Evolutionary conservation across 2,797 vertebrate species (phyloP).

Genomic region (Neosilurus hyrtlii): DNA sequence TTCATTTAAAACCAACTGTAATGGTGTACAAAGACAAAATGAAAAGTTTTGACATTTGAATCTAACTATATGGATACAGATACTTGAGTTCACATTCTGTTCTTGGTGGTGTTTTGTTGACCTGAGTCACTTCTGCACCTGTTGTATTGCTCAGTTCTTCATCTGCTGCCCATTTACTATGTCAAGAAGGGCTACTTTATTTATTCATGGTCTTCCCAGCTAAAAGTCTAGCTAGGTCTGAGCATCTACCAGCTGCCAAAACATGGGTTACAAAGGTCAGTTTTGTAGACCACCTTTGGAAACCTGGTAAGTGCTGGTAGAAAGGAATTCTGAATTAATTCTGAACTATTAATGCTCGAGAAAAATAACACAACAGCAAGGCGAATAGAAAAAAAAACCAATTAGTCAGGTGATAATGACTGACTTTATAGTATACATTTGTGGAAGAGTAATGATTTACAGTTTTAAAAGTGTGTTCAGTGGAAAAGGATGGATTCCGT

Average conservation of each 20-base stretch:
- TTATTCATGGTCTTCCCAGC: background rate
- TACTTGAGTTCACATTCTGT: background rate
- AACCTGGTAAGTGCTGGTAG: background rate
- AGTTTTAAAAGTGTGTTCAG: background rate
- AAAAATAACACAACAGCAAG: background rate
- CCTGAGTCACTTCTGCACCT: slow-evolving; percentile 49
- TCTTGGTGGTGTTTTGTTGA: slow-evolving; percentile 27
- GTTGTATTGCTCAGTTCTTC: slow-evolving; percentile 32
- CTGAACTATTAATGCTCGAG: background rate
- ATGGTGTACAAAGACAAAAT: too few species aligned
- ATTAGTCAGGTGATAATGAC: background rate
- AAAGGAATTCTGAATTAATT: background rate
- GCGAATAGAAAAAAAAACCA: background rate
- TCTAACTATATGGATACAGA: too few species aligned
- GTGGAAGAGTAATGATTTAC: background rate
- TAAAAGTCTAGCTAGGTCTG: background rate
- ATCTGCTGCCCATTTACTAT: slow-evolving; percentile 22
- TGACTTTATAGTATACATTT: background rate
- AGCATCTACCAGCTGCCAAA: slow-evolving; percentile 10
- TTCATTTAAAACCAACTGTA: too few species aligned
- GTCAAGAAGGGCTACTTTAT: background rate
- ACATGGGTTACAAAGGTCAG: background rate
- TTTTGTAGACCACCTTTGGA: background rate
- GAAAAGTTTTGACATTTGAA: too few species aligned
- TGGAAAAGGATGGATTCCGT: too few species aligned